Evolutionary conservation across 1,140 invertebrate species (phyloP).

Genomic region (Macrocentrus cingulum): DNA sequence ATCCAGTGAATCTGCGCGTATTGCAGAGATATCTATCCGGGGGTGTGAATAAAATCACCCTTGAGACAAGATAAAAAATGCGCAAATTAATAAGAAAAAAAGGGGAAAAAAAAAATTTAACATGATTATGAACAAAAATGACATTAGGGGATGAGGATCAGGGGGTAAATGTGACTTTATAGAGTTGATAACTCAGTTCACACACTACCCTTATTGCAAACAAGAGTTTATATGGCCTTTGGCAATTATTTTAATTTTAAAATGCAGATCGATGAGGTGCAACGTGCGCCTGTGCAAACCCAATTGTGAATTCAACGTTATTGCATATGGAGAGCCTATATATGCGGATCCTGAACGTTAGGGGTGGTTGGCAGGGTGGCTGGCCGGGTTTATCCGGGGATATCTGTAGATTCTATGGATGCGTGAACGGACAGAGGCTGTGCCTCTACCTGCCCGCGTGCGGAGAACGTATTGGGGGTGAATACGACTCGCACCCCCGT

Average conservation of each 20-base stretch:
- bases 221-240: not conserved
- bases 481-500: constrained; percentile 10
- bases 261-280: constrained; percentile 16
- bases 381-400: constrained; percentile 29
- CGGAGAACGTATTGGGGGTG: constrained; percentile 3
- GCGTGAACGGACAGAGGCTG: constrained; percentile 25
- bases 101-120: no score
- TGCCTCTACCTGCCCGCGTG: constrained; percentile 4
- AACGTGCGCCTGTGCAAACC: constrained; percentile 25
- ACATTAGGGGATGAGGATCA: no score
- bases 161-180: not conserved
- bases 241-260: constrained; percentile 22
- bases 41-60: no score
- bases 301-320: constrained; percentile 28
- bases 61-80: no score
- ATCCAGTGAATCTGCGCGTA: no score
- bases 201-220: not conserved
- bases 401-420: constrained; percentile 35
- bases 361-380: not conserved
- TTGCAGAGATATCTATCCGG: no score
- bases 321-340: constrained; percentile 23
- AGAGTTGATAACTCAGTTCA: not conserved
- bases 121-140: no score
- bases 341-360: constrained; percentile 17
- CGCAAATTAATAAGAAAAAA: no score